Conservation (phyloP, 1,140 invertebrate species). For the Drosophila mojavensis region DNA sequence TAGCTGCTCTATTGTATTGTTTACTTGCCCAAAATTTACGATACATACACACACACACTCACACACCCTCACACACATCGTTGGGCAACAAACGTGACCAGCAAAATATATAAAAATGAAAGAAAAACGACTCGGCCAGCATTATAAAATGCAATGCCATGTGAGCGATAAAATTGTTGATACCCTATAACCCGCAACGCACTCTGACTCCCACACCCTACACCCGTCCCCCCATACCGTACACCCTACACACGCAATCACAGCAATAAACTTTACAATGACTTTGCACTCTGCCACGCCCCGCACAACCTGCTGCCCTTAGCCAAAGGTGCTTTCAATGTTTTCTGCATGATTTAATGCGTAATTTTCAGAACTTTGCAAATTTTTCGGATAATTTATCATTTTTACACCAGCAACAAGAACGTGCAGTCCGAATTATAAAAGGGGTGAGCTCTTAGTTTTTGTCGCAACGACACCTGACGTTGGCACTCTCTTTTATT, state of each 20-base stretch:
- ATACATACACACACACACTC: conserved; percentile 18
- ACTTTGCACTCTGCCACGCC: conserved; percentile 53
- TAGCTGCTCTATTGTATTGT: conserved; percentile 49
- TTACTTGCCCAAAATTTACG: conserved; percentile 71
- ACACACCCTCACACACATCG: conserved; percentile 15
- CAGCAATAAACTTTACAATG: conserved; percentile 72
- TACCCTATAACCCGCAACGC: conserved; percentile 32
- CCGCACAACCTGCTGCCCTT: background rate
- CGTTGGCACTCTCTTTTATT: conserved; percentile 46
- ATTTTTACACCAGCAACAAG: conserved; percentile 55
- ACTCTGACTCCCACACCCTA: conserved; percentile 3
- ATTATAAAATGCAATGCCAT: conserved; percentile 73
- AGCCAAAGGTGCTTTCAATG: conserved; percentile 21
- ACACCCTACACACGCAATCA: conserved; percentile 45
- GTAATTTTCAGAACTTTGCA: conserved; percentile 78
- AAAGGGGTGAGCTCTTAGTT: conserved; percentile 10
- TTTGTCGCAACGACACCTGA: conserved; percentile 58
- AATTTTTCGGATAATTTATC: conserved; percentile 78
- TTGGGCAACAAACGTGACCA: conserved; percentile 63
- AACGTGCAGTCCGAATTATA: background rate
- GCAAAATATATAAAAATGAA: conserved; percentile 31
- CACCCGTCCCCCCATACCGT: background rate
- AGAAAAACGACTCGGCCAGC: conserved; percentile 12
- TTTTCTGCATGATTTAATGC: conserved; percentile 78
- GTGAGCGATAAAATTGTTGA: conserved; percentile 67